Percentiles rank a stretch among this genome's conserved stretches.
phyloP scores from a whole-genome alignment of 2,113 vertebrate species.

The Clarias gariepinus region DNA sequence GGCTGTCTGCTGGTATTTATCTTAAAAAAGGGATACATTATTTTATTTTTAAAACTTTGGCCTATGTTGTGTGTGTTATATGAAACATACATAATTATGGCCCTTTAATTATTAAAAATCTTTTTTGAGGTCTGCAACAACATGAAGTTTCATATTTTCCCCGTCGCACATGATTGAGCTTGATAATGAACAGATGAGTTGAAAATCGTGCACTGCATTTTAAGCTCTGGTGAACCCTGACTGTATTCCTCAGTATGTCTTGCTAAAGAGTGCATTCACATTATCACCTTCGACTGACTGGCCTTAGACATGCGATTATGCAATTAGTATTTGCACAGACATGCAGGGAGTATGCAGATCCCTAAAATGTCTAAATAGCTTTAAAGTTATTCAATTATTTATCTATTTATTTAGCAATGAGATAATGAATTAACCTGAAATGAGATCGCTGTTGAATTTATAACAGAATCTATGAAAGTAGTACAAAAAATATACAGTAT shows the following conservation, averaged over 20 bases:
- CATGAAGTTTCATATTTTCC: neutral
- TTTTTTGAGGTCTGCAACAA: neutral
- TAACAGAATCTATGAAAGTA: neutral
- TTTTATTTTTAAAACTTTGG: neutral
- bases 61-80: neutral
- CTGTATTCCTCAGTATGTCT: neutral
- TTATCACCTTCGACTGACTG: neutral
- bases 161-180: neutral
- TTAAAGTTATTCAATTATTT: neutral
- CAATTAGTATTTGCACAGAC: neutral
- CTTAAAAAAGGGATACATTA: neutral
- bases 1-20: neutral
- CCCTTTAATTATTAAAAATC: neutral
- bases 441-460: neutral
- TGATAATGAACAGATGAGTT: constrained; percentile 20
- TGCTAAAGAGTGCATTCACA: neutral
- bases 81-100: neutral
- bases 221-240: neutral
- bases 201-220: neutral
- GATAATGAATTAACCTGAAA: neutral
- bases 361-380: neutral
- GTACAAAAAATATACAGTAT: neutral
- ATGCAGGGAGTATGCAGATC: neutral
- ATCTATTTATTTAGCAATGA: neutral
- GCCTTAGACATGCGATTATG: neutral